Conservation (phyloP, 1,140 invertebrate genomes). For the Philotrypesis tridentata region DNA sequence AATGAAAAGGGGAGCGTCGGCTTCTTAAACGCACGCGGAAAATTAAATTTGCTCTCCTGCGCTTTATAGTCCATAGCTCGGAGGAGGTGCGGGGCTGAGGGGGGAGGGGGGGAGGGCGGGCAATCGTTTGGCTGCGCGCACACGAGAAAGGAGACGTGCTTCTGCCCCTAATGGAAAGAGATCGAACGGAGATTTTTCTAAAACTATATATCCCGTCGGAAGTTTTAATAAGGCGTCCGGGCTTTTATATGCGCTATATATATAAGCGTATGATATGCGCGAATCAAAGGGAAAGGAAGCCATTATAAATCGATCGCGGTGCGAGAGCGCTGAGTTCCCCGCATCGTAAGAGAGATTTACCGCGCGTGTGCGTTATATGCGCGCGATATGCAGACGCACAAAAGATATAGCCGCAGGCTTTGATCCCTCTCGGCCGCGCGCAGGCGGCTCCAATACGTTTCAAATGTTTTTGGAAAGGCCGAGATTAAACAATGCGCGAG, state of each 20-base stretch:
- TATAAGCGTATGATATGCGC: no score
- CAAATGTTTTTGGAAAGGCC: no score
- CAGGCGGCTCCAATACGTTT: no score
- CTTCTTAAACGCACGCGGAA: not conserved
- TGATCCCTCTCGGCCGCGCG: not conserved
- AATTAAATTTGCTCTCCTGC: not conserved
- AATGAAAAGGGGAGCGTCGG: not conserved
- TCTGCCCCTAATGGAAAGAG: not conserved
- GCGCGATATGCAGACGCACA: no score
- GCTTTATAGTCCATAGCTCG: no score
- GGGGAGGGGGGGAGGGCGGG: no score
- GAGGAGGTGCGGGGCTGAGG: no score
- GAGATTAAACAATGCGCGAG: no score
- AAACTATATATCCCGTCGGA: not conserved
- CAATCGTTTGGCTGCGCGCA: no score
- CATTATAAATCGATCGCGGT: not conserved
- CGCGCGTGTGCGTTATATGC: no score
- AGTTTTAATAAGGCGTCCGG: not conserved
- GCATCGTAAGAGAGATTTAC: not conserved
- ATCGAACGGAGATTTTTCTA: not conserved
- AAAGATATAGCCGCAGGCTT: no score
- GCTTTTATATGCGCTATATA: no score
- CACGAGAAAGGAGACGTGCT: not conserved
- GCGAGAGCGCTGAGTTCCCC: not conserved
- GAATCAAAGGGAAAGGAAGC: not conserved